Evolutionary conservation across 2,888 invertebrate species (phyloP), one percentile per base, ranked within the genome.

Genomic region (Drosophila subsilvestris): DNA sequence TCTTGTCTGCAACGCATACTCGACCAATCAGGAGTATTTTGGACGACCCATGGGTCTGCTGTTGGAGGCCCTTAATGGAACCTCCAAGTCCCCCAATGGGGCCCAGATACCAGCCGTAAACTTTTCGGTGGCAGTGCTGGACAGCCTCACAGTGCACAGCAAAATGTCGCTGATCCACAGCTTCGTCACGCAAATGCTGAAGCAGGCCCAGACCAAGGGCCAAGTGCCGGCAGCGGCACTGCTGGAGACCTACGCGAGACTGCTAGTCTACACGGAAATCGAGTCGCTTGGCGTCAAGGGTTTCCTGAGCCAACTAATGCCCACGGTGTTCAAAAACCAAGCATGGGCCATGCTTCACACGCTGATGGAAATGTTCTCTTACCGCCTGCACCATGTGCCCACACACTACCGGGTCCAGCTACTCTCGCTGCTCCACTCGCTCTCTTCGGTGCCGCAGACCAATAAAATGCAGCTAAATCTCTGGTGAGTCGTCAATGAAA

Each of bases 291-390:
- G 99, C 32, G 98, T 99, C 73, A 99, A 99, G 93, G 98, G 98
- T 58, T 98, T 98, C 91, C 96, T 98, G 80, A 96, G 95, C 90
- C 98, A 98, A 92, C 92, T 98, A 48, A 92, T 99, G 76, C 98
- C 98, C 0, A 96, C 96, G 27, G 98, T 98, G 44, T 97, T 97
- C 90, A 97, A 97, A 91, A 96, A 96, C 14, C 97, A 98, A 84
- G 97, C 98, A 0, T 98, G 98, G 98, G 97, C 97, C 22, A 98
- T 98, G 61, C 93, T 99, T n/a, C 98, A 98, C 90, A 98, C 98
- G 0, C 93, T 99, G 43, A 92, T 99, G 88, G 98, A 99, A 92
- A 98, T 99, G 98, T 98, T 98, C 91, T 98, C 97, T 70, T 98
- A 98, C 91, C 94, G 99, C 50, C 95, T 99, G 92, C 98, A 98